Evolutionary conservation across 1,140 invertebrate species (phyloP).

Genomic region (Littorina saxatilis): DNA sequence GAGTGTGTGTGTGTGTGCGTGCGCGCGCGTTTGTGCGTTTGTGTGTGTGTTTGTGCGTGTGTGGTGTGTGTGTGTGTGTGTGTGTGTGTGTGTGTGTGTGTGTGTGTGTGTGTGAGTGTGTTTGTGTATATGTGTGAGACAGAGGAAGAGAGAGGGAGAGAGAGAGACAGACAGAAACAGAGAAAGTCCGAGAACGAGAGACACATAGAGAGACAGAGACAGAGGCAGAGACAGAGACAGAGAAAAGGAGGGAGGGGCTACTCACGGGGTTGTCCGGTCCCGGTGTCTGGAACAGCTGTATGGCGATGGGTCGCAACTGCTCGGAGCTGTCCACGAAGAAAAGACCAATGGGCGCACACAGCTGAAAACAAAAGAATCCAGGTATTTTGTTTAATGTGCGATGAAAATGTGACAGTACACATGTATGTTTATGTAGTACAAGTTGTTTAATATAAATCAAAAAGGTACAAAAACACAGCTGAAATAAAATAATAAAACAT

Average conservation of each 20-base stretch:
- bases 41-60: too few species aligned
- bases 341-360: conserved; percentile 76
- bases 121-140: not conserved
- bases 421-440: too few species aligned
- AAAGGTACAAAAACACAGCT: too few species aligned
- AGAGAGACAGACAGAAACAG: not conserved
- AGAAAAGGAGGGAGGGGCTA: conserved; percentile 19
- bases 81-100: not conserved
- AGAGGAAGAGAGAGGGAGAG: not conserved
- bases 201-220: not conserved
- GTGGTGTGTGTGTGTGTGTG: too few species aligned
- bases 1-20: conserved; percentile 14
- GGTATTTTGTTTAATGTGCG: too few species aligned
- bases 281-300: conserved; percentile 77
- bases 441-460: too few species aligned
- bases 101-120: too few species aligned
- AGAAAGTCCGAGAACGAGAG: not conserved
- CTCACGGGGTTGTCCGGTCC: conserved; percentile 77
- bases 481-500: too few species aligned
- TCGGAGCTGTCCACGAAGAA: conserved; percentile 75
- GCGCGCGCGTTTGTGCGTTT: not conserved
- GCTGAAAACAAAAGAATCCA: too few species aligned
- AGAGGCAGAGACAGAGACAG: not conserved
- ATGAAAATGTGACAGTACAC: too few species aligned
- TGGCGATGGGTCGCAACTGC: conserved; percentile 76